Conservation (phyloP, 2,113 vertebrate genomes). For the Cheilinus undulatus region DNA sequence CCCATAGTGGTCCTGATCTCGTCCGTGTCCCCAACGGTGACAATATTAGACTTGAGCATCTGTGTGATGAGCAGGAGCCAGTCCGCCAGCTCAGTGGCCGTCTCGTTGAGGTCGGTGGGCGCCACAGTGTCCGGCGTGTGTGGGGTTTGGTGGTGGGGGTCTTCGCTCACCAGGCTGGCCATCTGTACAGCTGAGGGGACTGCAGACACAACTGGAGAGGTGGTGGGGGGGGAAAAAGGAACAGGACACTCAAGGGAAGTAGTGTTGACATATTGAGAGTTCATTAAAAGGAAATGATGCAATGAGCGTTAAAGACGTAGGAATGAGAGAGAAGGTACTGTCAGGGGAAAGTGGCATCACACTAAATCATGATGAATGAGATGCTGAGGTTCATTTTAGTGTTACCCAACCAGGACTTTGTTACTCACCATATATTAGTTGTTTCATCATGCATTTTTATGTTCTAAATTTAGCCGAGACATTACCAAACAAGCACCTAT, state of each 20-base stretch:
- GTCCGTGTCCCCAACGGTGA: constrained; percentile 92
- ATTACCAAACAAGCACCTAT: constrained; percentile 10
- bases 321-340: constrained; percentile 35
- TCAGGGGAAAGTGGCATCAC: constrained; percentile 37
- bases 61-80: constrained; percentile 95
- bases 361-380: constrained; percentile 48
- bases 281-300: constrained; percentile 48
- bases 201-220: constrained; percentile 53
- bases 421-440: constrained; percentile 30
- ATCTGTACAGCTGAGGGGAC: constrained; percentile 79
- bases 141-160: constrained; percentile 75
- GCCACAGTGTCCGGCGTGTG: constrained; percentile 84
- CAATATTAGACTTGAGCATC: constrained; percentile 98
- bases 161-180: constrained; percentile 80
- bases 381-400: constrained; percentile 7
- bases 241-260: background rate
- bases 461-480: constrained; percentile 14
- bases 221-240: background rate
- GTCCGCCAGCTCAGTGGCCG: constrained; percentile 92
- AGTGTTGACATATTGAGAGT: constrained; percentile 29
- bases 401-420: constrained; percentile 31
- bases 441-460: constrained; percentile 43
- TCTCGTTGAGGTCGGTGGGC: constrained; percentile 92
- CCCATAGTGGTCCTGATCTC: constrained; percentile 93
- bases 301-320: constrained; percentile 28